Base-by-base conservation (phyloP, 2,888 invertebrate species). In the Creontiades dilutus region DNA sequence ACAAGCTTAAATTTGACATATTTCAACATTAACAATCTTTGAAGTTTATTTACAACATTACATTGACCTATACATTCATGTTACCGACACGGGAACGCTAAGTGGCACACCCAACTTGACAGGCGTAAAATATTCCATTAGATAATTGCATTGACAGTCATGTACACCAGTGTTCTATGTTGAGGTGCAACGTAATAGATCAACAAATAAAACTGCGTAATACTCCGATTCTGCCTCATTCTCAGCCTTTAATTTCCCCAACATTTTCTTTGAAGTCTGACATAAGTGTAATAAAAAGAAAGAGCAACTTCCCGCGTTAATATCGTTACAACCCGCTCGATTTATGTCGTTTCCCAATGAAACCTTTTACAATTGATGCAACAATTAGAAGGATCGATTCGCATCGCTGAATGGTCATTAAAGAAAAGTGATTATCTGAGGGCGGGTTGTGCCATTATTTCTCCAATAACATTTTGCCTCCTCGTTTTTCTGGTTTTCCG, bases 401-500 rank as follows among this genome's bases (percentile, higher is more conserved):
- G 0, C 23, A 68, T 27, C 23, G 68, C 19, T 12, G 68, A 12
- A 68, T 13, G 68, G 68, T 68, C 68, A 68, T 68, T 68, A 68
- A 68, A 68, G 68, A 23, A 27, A 68, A 68, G 68, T 27, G 68
- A 68, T 68, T 23, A 68, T 23, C 68, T 19, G 68, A 12, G 27
- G 23, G 68, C 68, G 68, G 68, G 23, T 5, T n/a, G 61, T 68
- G 68, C 23, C 68, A 27, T 68, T 68, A 68, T 68, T 52, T 23
- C 23, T 23, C 23, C 68, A 27, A 23, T 68, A 68, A 27, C 68
- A 52, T 52, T 13, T 0, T 23, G 27, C 23, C 68, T 68, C 52
- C 68, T 19, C 68, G 68, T 68, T 68, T 68, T 68, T 68, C 68
- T 68, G 68, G 68, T 68, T 68, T 68, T 68, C 11, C 19, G 68